These are phyloP conservation scores for Rana temporaria DNA, from an alignment of 2,113 vertebrate species.

Conservation along the genomic window DNA sequence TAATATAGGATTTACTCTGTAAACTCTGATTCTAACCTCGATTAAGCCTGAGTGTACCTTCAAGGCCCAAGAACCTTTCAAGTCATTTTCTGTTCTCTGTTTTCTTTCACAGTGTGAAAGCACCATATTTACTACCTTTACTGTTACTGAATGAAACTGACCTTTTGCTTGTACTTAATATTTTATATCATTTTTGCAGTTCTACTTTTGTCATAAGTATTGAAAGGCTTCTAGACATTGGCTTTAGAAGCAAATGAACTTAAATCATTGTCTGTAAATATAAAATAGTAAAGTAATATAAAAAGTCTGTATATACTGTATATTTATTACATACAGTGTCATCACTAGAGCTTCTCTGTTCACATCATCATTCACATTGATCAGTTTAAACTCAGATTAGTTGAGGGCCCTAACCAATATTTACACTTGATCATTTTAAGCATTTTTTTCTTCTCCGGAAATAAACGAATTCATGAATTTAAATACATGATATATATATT, in stretches of 20 bases:
- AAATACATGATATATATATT: no score
- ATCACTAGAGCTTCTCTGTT: not conserved
- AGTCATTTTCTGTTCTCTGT: constrained; percentile 44
- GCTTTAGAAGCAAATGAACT: not conserved
- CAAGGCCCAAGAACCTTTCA: constrained; percentile 44
- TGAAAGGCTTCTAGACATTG: constrained; percentile 9
- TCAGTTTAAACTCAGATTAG: not conserved
- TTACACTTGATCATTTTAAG: no score
- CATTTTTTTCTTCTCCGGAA: no score
- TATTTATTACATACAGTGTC: not conserved
- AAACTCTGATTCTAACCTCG: constrained; percentile 47
- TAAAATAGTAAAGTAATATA: not conserved
- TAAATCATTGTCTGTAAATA: not conserved
- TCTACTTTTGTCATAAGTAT: constrained; percentile 8
- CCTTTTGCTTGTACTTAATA: constrained; percentile 47
- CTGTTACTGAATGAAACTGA: constrained; percentile 41
- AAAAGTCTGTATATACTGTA: not conserved
- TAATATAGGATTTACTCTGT: constrained; percentile 47
- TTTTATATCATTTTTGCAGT: constrained; percentile 42
- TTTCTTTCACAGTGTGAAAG: constrained; percentile 34
- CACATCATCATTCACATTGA: not conserved
- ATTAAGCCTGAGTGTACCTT: constrained; percentile 34
- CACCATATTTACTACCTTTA: constrained; percentile 46
- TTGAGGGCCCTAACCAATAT: no score
- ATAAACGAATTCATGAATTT: no score